A percentile compares a stretch with the other conserved stretches of the same genome.
Evolutionary conservation across 2,888 invertebrate species (phyloP).

Genomic region (Rhagonycha fulva): DNA sequence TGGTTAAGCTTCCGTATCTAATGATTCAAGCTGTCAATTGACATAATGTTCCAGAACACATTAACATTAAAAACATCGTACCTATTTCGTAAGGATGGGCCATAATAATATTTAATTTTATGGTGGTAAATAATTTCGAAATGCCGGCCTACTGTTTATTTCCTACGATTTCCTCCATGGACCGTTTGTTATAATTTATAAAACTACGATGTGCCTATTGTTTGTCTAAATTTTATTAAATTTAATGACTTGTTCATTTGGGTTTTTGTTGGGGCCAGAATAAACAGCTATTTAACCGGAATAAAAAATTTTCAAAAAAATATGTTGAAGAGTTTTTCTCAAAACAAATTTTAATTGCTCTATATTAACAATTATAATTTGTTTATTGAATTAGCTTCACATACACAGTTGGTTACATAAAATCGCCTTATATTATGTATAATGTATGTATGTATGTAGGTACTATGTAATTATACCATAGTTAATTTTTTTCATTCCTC

Average conservation of each 20-base stretch:
- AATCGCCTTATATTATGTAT: too few relatives aligned
- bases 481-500: conserved; percentile 5
- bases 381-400: neutral
- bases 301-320: neutral
- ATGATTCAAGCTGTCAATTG: conserved; percentile 37
- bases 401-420: neutral
- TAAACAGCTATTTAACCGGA: neutral
- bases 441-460: too few relatives aligned
- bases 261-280: neutral
- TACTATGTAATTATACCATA: neutral
- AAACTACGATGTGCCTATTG: neutral
- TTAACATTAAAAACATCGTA: conserved; percentile 24
- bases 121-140: neutral
- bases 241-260: neutral
- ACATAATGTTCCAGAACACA: conserved; percentile 38
- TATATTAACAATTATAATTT: neutral
- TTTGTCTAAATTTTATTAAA: neutral
- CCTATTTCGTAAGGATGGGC: conserved; percentile 16
- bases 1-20: conserved; percentile 35
- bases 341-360: neutral
- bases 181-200: neutral
- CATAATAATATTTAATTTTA: conserved; percentile 28
- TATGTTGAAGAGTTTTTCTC: too few relatives aligned
- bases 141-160: neutral
- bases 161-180: neutral